phyloP scores from a whole-genome alignment of 2,797 vertebrate genomes.

The Otolemur crassicaudatus region DNA sequence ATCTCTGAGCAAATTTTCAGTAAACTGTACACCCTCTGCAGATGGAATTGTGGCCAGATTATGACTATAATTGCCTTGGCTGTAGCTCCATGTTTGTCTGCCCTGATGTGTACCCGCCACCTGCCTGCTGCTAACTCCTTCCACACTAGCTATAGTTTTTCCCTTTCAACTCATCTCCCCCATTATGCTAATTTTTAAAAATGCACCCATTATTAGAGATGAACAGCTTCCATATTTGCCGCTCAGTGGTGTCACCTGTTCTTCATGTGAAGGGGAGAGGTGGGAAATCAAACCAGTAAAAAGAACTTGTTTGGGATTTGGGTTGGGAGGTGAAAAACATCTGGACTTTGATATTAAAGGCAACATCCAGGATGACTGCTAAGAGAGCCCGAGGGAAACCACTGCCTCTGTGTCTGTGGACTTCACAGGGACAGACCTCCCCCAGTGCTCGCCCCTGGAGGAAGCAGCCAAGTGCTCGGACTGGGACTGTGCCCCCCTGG shows the following conservation, averaged over 20 bases:
- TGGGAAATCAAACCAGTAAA: neutral
- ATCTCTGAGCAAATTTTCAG: slow-evolving; percentile 70
- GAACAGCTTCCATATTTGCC: slow-evolving; percentile 71
- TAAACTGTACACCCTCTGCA: slow-evolving; percentile 69
- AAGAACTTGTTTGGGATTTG: slow-evolving; percentile 71
- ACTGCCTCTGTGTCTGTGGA: neutral
- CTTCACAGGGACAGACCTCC: slow-evolving; percentile 50
- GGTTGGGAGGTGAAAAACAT: slow-evolving; percentile 64
- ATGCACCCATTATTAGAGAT: slow-evolving; percentile 66
- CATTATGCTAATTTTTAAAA: slow-evolving; percentile 74
- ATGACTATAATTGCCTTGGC: slow-evolving; percentile 82
- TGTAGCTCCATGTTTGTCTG: slow-evolving; percentile 80
- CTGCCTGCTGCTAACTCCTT: slow-evolving; percentile 83
- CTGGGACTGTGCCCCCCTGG: neutral
- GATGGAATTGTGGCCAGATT: slow-evolving; percentile 77
- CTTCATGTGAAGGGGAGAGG: neutral
- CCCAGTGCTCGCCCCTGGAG: neutral
- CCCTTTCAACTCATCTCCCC: slow-evolving; percentile 77
- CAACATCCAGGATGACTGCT: slow-evolving; percentile 66
- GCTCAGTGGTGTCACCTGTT: slow-evolving; percentile 66
- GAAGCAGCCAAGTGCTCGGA: neutral
- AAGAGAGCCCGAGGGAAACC: slow-evolving; percentile 54
- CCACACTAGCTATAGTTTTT: slow-evolving; percentile 81
- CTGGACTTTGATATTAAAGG: neutral
- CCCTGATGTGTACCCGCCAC: slow-evolving; percentile 83